Base-by-base conservation (phyloP, 2,797 vertebrate genomes). In the Diglossa cyanea region DNA sequence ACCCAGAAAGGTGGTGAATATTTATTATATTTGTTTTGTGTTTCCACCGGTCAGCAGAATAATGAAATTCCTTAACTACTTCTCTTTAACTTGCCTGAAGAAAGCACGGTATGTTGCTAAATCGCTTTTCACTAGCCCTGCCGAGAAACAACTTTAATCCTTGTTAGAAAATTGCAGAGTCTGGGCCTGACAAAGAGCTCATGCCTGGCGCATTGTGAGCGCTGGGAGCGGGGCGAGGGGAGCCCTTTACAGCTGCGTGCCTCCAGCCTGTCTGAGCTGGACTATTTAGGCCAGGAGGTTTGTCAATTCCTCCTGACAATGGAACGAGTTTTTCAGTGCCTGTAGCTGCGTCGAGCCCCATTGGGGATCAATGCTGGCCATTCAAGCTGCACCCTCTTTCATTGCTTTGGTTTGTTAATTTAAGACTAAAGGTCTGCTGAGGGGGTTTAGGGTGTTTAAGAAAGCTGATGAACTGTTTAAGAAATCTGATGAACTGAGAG, bases 161-260 rank as follows among this genome's bases (percentile, higher is more conserved):
- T 98, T 98, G 98, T 98, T 98, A 98, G 98, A 98, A 98, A 98
- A 98, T 98, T 98, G 98, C 98, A 89, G 97, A 98, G 98, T 98
- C 98, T 98, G 97, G 96, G 94, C 86, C 97, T 97, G 98, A 98
- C 98, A 98, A 98, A 98, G 98, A 98, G 98, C 98, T 98, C 98
- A 98, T 97, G 98, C 98, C 96, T 98, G 97, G 97, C 47, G 97
- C 97, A 97, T 98, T 98, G 98, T 98, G 95, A 97, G 95, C 30
- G 82, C 97, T 97, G 97, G 62, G 58, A 97, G 97, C 96, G 87
- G 97, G 96, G 91, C 96, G 88, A 98, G 97, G 97, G 96, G 98
- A 98, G 97, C 97, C 98, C 98, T 98, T 98, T 98, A 98, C 98
- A 98, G 98, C 98, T 98, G 98, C 97, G 72, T 96, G 97, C 96